These are phyloP conservation scores for Python bivittatus DNA, from an alignment of 2,113 vertebrate genomes.

Conservation along the genomic window DNA sequence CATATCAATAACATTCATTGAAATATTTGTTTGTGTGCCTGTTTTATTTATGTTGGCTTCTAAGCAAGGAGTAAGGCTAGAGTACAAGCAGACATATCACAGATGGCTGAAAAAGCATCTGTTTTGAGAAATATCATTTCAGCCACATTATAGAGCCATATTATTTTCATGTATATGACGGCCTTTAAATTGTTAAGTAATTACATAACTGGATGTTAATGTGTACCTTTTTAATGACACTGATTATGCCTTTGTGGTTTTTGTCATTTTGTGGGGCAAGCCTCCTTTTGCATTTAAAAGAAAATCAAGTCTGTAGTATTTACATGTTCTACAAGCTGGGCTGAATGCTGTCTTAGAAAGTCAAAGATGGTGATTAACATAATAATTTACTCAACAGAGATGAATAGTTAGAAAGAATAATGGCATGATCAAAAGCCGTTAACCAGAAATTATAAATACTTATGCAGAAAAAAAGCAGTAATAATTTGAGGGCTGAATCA, in stretches of 20 bases:
- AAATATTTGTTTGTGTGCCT: conserved; percentile 11
- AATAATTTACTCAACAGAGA: conserved; percentile 59
- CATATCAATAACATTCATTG: conserved; percentile 39
- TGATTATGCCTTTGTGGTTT: conserved; percentile 63
- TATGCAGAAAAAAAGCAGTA: not conserved
- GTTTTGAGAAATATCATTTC: conserved; percentile 57
- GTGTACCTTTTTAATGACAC: conserved; percentile 51
- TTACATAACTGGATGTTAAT: conserved; percentile 59
- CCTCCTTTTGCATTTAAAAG: conserved; percentile 46
- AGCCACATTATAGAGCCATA: conserved; percentile 37
- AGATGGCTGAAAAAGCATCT: conserved; percentile 55
- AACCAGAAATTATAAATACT: conserved; percentile 38
- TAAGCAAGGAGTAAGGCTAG: conserved; percentile 38
- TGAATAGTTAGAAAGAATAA: conserved; percentile 58
- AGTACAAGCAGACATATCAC: conserved; percentile 43
- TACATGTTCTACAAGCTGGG: conserved; percentile 19
- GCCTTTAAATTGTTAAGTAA: conserved; percentile 54
- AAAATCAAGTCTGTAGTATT: conserved; percentile 24
- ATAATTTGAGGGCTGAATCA: conserved; percentile 37
- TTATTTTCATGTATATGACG: conserved; percentile 46
- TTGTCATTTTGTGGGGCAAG: conserved; percentile 53
- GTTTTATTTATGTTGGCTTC: conserved; percentile 64
- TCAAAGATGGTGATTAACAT: conserved; percentile 49
- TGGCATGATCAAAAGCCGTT: conserved; percentile 41
- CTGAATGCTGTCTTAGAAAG: conserved; percentile 40